phyloP scores from a whole-genome alignment of 2,113 vertebrate genomes.

The Alaudala cheleensis region DNA sequence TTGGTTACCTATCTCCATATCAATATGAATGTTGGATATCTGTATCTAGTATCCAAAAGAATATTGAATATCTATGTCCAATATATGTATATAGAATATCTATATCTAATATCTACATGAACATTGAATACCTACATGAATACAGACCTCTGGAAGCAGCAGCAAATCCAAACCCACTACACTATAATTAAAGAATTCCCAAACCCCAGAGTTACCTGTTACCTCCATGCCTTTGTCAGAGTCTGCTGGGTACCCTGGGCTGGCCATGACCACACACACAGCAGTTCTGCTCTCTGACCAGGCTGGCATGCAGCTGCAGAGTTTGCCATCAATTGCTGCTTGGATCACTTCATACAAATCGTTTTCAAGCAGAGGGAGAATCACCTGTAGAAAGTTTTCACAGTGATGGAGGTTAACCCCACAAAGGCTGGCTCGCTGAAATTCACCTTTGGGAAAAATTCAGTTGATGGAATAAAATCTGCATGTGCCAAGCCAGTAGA shows the following conservation, averaged over 20 bases:
- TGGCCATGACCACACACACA: conserved; percentile 87
- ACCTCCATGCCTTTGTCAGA: conserved; percentile 81
- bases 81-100: not conserved
- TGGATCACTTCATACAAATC: conserved; percentile 85
- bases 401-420: not conserved
- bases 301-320: conserved; percentile 73
- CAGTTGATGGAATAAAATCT: not conserved
- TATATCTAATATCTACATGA: no score
- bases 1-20: no score
- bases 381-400: conserved; percentile 68
- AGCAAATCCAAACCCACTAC: not conserved
- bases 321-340: conserved; percentile 76
- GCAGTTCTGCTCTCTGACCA: conserved; percentile 80
- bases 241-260: conserved; percentile 79
- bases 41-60: not conserved
- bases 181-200: not conserved
- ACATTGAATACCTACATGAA: no score
- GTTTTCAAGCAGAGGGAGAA: conserved; percentile 83
- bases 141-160: not conserved
- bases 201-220: conserved; percentile 69
- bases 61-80: not conserved
- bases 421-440: not conserved
- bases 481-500: not conserved
- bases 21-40: no score
- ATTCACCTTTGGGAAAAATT: not conserved